Evolutionary conservation across 2,797 vertebrate species (phyloP).

Genomic region (Schizothorax lantsangensis): DNA sequence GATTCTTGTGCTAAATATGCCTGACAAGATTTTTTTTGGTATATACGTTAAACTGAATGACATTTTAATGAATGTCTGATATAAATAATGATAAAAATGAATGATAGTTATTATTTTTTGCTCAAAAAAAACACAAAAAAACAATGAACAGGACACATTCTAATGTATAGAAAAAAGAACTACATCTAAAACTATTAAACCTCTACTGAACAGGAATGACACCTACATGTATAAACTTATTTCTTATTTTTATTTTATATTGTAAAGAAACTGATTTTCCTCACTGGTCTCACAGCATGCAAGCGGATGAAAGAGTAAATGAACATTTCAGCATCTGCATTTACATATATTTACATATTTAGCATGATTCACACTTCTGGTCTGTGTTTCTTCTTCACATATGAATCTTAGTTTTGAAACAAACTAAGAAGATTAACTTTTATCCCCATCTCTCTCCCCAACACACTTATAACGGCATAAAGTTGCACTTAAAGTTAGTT

Average conservation of each 20-base stretch:
- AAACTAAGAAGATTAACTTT: constrained; percentile 59
- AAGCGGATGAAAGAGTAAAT: constrained; percentile 34
- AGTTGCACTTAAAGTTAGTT: constrained; percentile 65
- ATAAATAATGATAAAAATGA: too few relatives aligned
- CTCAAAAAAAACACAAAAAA: too few relatives aligned
- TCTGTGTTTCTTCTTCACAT: constrained; percentile 38
- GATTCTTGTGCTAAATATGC: too few relatives aligned
- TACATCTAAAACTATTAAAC: too few relatives aligned
- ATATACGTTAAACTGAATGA: too few relatives aligned
- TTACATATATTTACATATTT: constrained; percentile 61
- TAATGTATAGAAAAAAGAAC: too few relatives aligned
- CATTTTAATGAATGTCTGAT: too few relatives aligned
- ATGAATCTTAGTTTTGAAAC: constrained; percentile 55
- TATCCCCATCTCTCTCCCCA: constrained; percentile 65
- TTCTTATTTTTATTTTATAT: not conserved
- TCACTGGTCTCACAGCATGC: not conserved
- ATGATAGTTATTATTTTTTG: too few relatives aligned
- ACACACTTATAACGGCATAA: constrained; percentile 74
- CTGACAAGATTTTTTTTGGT: too few relatives aligned
- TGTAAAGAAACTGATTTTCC: not conserved
- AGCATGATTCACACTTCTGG: constrained; percentile 49
- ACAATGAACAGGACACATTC: too few relatives aligned
- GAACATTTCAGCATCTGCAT: constrained; percentile 29
- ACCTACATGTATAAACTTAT: not conserved
- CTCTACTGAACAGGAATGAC: constrained; percentile 5